Evolutionary conservation across 2,888 invertebrate species (phyloP), one percentile per base, ranked within the genome.

Genomic region (Zonitis immaculata): DNA sequence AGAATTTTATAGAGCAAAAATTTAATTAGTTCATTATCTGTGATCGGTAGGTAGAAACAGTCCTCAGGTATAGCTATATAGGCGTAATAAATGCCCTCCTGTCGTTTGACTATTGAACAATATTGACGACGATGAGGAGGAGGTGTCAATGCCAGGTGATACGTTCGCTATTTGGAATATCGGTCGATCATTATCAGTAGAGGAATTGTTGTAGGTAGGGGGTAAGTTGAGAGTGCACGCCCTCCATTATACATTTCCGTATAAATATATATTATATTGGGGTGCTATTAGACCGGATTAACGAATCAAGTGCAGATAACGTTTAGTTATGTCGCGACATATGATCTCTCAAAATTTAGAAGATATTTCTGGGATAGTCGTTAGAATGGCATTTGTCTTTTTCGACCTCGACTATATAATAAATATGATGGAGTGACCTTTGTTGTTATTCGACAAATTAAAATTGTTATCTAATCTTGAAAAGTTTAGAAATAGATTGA

Each of bases 241-340:
- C 58, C 44, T 53, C 48, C 53, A 57, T 60, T 60, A 47, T 35
- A 35, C 14, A 14, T 14, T n/a, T n/a, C n/a, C n/a, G 14, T 14
- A 14, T 32, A 14, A n/a, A 6, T 4, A n/a, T 32, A 2, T 12
- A 14, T 32, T 35, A 30, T 30, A 12, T 30, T 4, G 1, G 30
- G 12, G 16, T 16, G 35, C n/a, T n/a, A n/a, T 18, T 32, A 14
- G 14, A 14, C 7, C 35, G 52, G 49, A 60, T 60, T 60, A 56
- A 60, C 60, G 57, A 60, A 56, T 60, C 60, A 56, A 57, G 57
- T 43, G 57, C 60, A 60, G n/a, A n/a, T n/a, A n/a, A n/a, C n/a
- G n/a, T n/a, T n/a, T n/a, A n/a, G n/a, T n/a, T n/a, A n/a, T n/a
- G n/a, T n/a, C n/a, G n/a, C n/a, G n/a, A n/a, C n/a, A n/a, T n/a